Evolutionary conservation across 2,113 vertebrate species (phyloP), one percentile per base, ranked within the genome.

Genomic region (Lepus americanus): DNA sequence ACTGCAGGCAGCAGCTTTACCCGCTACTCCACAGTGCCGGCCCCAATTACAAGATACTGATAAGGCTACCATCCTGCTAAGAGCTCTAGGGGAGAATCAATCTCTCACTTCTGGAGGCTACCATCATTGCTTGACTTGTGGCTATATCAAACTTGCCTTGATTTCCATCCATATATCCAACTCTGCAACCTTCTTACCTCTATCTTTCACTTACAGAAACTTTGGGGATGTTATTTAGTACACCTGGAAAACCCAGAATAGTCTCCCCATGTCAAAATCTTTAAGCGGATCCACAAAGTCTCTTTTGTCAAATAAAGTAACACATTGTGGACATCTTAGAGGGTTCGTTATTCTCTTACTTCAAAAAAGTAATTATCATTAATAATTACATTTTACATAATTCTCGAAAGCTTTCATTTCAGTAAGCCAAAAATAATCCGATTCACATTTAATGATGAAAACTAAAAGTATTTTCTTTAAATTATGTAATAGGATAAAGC

Each of bases 401-500:
- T 44, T 55, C 16, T 72, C 63, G 70, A 14, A 91, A 39, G 20
- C 17, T 91, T n/a, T 81, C 22, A 82, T 53, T 53, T 87, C 27
- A 53, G 63, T 12, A 91, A 81, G 31, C 51, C 44, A 29, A 73
- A 44, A 93, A 79, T 64, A 66, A 36, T 67, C 64, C 29, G 64
- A 85, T 33, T 81, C 31, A 82, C 27, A 95, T 64, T 53, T 85
- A 86, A 63, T 72, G 22, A 1, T 44, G 53, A 82, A 90, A 90
- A 55, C 20, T 64, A 70, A 53, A 79, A 67, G 4, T 69, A 53
- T 51, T 20, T 44, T 16, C 11, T 89, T 83, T 66, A 61, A 83
- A 83, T 16, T 69, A 83, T 7, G 87, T 51, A 81, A 69, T 36
- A 79, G 1, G 12, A 79, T 36, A 79, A 73, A 67, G 33, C 69